Evolutionary conservation across 2,113 vertebrate species (phyloP).

Genomic region (Deroptyus accipitrinus): DNA sequence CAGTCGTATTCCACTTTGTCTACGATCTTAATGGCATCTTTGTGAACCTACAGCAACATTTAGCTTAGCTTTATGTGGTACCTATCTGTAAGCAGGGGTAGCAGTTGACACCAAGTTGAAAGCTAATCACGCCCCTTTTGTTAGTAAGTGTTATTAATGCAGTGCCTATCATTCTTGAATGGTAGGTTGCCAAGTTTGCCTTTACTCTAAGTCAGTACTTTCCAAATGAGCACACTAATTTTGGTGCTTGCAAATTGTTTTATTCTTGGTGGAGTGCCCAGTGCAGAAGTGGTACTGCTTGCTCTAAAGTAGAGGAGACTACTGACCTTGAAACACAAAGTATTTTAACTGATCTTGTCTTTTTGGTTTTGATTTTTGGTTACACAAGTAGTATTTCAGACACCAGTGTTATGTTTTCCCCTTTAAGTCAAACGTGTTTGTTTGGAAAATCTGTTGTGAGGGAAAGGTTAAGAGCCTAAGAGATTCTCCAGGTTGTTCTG

Average conservation of each 20-base stretch:
- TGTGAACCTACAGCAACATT: background rate
- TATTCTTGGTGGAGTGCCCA: background rate
- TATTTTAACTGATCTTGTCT: background rate
- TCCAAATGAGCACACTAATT: background rate
- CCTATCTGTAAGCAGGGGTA: accelerated
- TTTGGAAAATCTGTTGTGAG: background rate
- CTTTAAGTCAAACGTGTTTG: background rate
- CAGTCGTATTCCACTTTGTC: background rate
- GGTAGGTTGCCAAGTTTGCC: background rate
- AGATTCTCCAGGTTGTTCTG: background rate
- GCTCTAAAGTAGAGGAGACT: background rate
- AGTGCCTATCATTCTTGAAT: background rate
- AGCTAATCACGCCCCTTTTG: background rate
- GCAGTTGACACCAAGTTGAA: background rate
- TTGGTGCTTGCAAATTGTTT: background rate
- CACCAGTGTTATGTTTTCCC: background rate
- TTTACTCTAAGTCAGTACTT: background rate
- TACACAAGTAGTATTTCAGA: background rate
- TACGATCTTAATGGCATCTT: background rate
- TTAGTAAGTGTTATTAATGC: background rate
- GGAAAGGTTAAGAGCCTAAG: background rate
- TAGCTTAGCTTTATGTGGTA: background rate
- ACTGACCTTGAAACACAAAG: background rate
- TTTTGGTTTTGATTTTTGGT: background rate
- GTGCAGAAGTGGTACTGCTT: background rate